phyloP scores from a whole-genome alignment of 2,113 vertebrate genomes.

The Chaetura pelagica region DNA sequence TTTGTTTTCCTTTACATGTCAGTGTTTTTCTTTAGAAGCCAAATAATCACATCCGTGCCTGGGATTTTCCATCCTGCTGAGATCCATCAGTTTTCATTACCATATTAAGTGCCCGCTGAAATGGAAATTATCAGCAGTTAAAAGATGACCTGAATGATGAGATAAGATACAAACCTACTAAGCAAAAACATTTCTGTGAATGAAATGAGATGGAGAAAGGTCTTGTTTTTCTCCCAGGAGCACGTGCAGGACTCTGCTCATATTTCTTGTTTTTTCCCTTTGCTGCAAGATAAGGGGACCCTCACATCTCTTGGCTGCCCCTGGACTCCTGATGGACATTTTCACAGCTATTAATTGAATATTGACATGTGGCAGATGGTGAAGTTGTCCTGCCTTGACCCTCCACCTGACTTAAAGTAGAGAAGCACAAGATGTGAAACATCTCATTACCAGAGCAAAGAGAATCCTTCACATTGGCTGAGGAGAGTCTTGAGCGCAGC shows the following conservation, averaged over 20 bases:
- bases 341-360: constrained; percentile 32
- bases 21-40: background rate
- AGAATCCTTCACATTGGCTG: rapidly evolving
- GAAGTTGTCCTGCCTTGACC: background rate
- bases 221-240: background rate
- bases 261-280: background rate
- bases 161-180: background rate
- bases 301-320: background rate
- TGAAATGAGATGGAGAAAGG: background rate
- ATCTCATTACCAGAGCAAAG: background rate
- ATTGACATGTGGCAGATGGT: background rate
- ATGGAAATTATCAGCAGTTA: constrained; percentile 11
- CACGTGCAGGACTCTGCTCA: background rate
- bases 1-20: background rate
- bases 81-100: constrained; percentile 40
- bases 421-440: background rate
- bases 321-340: background rate
- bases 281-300: background rate
- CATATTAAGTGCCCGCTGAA: constrained; percentile 27
- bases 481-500: background rate
- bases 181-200: background rate
- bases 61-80: constrained; percentile 34
- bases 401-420: background rate
- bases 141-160: constrained; percentile 12
- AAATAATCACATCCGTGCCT: background rate